phyloP scores from a whole-genome alignment of 2,888 invertebrate genomes.

The Alsophila aescularia region DNA sequence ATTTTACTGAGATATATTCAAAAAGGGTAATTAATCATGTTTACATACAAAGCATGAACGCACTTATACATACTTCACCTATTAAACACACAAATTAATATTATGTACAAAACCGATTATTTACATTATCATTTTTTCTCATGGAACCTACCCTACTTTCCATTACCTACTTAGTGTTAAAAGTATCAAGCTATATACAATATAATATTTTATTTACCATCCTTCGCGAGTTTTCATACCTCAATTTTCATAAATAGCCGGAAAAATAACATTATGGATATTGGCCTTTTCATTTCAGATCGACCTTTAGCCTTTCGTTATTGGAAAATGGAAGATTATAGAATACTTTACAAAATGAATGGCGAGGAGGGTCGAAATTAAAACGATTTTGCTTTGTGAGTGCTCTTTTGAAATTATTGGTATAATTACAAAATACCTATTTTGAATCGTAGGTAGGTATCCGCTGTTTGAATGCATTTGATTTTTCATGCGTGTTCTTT shows the following conservation, averaged over 20 bases:
- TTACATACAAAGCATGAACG: no score
- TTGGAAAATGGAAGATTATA: constrained; percentile 22
- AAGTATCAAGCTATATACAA: no score
- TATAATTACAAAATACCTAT: constrained; percentile 4
- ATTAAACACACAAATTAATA: no score
- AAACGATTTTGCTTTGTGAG: constrained; percentile 12
- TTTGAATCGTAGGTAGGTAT: background rate
- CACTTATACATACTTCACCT: no score
- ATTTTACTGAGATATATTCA: no score
- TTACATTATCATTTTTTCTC: no score
- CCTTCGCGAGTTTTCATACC: background rate
- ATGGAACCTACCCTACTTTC: no score
- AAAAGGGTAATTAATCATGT: no score
- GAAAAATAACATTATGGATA: background rate
- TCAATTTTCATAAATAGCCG: background rate
- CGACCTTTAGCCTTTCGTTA: constrained; percentile 12
- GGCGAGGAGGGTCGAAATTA: constrained; percentile 11
- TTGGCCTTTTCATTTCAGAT: constrained; percentile 2
- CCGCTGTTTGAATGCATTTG: background rate
- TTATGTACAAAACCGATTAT: no score
- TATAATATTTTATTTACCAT: no score
- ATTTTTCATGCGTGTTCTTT: background rate
- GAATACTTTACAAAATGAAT: constrained; percentile 15
- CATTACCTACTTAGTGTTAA: no score
- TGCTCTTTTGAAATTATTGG: constrained; percentile 11